Evolutionary conservation across 2,797 vertebrate species (phyloP).

Genomic region (Cuniculus paca): DNA sequence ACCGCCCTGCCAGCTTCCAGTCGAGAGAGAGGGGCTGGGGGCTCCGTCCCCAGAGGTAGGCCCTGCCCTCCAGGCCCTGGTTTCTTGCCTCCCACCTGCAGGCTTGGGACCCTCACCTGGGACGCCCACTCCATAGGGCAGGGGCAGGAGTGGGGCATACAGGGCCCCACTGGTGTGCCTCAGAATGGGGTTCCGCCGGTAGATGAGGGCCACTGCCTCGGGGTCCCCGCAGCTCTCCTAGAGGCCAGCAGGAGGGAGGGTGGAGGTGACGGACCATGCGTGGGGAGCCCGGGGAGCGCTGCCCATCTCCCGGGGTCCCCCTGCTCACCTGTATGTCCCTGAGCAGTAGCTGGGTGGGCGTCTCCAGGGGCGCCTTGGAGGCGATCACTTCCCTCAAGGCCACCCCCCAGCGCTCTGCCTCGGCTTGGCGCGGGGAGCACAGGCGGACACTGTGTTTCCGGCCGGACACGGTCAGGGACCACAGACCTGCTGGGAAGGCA

Average conservation of each 20-base stretch:
- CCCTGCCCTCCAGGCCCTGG: neutral
- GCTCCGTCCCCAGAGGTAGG: neutral
- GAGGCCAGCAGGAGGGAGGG: neutral
- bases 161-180: constrained; percentile 95
- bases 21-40: neutral
- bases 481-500: constrained; percentile 91
- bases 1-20: neutral
- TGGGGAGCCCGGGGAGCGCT: neutral
- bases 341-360: constrained; percentile 97
- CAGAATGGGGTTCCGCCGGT: constrained; percentile 95
- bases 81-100: neutral
- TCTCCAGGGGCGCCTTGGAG: constrained; percentile 95
- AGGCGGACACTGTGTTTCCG: constrained; percentile 96
- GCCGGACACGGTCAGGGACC: constrained; percentile 96
- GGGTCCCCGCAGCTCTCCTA: constrained; percentile 95
- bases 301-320: neutral
- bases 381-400: constrained; percentile 96
- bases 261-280: neutral
- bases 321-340: constrained; percentile 94
- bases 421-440: constrained; percentile 95
- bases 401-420: constrained; percentile 96
- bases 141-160: constrained; percentile 96
- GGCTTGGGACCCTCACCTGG: constrained; percentile 91
- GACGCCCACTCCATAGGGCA: constrained; percentile 94
- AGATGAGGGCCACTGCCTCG: constrained; percentile 96